Base-by-base conservation (phyloP, 1,140 invertebrate species). In the Papilio machaon region DNA sequence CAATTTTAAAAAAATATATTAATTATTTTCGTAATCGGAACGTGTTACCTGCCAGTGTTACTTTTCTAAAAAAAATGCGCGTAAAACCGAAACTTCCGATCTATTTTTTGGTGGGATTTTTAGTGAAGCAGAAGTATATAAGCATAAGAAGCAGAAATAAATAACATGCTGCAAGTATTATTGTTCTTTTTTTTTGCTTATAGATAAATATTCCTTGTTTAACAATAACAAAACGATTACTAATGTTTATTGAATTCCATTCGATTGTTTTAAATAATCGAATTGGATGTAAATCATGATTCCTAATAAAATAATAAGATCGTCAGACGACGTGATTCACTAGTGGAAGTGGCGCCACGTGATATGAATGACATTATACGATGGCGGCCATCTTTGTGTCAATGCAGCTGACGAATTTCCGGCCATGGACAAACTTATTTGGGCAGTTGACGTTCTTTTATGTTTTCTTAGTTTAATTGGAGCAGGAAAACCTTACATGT, bases 391-490 rank as follows among this genome's bases (percentile, higher is more conserved):
- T 86, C 84, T 88, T 88, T 86, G 86, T 85, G 80, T 79, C 35
- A n/a, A n/a, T 10, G 38, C 73, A 73, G 79, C 81, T 89, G 87
- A 91, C 86, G 86, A 87, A 87, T 87, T 85, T 91, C 89, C 89
- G 86, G 87, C 84, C 82, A 76, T 74, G 43, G 70, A 75, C 60
- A 49, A 74, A 70, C 85, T 85, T 87, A 89, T 88, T 88, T 82
- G 86, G 87, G 81, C 81, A 85, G 83, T 84, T 86, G 87, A 87
- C 84, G 87, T 86, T 35, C n/a, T 70, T 70, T 70, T 15, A 35
- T 54, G 52, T 13, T 7, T 35, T 70, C 82, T 84, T 87, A 86
- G 86, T 87, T 85, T 85, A 85, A 54, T 79, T 83, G 35, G 10
- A 80, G 81, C 74, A 82, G 84, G 35, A 30, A 70, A 70, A 70